Evolutionary conservation across 2,888 invertebrate species (phyloP).

Genomic region (Chrysolina americana): DNA sequence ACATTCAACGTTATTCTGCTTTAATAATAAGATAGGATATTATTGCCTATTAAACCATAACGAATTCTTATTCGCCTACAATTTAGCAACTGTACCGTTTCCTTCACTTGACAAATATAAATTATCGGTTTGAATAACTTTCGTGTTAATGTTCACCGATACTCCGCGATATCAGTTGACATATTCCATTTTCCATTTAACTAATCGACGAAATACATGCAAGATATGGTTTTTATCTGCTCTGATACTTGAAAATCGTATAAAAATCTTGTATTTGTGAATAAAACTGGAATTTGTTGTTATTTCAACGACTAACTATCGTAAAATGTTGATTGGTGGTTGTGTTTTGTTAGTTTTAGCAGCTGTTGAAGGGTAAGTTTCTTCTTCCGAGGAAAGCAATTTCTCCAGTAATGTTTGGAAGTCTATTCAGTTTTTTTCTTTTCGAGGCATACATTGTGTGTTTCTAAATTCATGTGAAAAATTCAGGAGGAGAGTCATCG

Average conservation of each 20-base stretch:
- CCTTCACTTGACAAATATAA: slow-evolving; percentile 46
- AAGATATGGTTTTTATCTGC: neutral
- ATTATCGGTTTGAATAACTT: slow-evolving; percentile 29
- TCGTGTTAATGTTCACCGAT: slow-evolving; percentile 16
- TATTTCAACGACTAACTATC: neutral
- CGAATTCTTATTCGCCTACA: slow-evolving; percentile 47
- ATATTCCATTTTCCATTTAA: neutral
- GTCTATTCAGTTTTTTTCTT: no score
- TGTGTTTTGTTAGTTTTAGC: neutral
- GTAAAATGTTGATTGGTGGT: neutral
- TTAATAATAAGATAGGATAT: slow-evolving; percentile 40
- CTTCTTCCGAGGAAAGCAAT: neutral
- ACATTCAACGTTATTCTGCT: slow-evolving; percentile 19
- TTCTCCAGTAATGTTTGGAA: no score
- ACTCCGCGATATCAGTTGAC: neutral
- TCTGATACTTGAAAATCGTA: neutral
- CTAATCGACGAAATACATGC: slow-evolving; percentile 1
- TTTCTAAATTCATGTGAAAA: no score
- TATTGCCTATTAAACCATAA: slow-evolving; percentile 51
- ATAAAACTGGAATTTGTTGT: neutral
- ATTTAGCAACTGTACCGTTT: slow-evolving; percentile 48
- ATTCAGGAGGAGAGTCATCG: no score
- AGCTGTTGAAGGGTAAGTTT: slow-evolving; percentile 11
- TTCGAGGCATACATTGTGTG: no score
- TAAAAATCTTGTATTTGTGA: neutral